Evolutionary conservation across 92 coral and sea anemone genomes (phyloP).

Genomic region (Plumapathes pennacea): DNA sequence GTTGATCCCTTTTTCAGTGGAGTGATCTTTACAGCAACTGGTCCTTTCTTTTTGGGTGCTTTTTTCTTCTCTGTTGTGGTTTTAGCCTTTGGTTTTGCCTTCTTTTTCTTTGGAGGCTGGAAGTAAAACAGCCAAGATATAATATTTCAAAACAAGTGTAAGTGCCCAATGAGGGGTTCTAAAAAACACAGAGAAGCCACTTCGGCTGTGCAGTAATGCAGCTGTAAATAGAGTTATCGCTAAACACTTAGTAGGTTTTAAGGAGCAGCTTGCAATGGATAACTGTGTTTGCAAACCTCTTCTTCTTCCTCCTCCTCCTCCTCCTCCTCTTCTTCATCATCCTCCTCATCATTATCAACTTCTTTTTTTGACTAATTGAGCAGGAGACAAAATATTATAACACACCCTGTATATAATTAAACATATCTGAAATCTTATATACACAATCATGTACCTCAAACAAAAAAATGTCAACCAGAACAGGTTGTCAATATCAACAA

Average conservation of each 20-base stretch:
- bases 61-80: constrained; percentile 60
- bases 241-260: too few relatives aligned
- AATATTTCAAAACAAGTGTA: neutral
- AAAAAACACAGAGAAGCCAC: neutral
- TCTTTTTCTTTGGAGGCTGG: constrained; percentile 76
- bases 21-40: constrained; percentile 89
- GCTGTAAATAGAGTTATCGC: too few relatives aligned
- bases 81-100: constrained; percentile 47
- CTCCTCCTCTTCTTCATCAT: constrained; percentile 53
- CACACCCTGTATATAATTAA: too few relatives aligned
- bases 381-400: neutral
- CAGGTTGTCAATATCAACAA: too few relatives aligned
- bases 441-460: too few relatives aligned
- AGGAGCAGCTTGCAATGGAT: neutral
- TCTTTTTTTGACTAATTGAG: constrained; percentile 25
- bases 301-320: constrained; percentile 37
- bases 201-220: neutral
- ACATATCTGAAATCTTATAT: too few relatives aligned
- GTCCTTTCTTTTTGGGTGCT: constrained; percentile 62
- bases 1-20: constrained; percentile 68
- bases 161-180: neutral
- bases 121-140: neutral
- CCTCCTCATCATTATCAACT: constrained; percentile 50
- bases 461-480: too few relatives aligned
- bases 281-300: constrained; percentile 1